Percentiles rank a stretch among this genome's conserved stretches.
Conservation (phyloP, 2,113 vertebrate species). For the Lepus americanus region DNA sequence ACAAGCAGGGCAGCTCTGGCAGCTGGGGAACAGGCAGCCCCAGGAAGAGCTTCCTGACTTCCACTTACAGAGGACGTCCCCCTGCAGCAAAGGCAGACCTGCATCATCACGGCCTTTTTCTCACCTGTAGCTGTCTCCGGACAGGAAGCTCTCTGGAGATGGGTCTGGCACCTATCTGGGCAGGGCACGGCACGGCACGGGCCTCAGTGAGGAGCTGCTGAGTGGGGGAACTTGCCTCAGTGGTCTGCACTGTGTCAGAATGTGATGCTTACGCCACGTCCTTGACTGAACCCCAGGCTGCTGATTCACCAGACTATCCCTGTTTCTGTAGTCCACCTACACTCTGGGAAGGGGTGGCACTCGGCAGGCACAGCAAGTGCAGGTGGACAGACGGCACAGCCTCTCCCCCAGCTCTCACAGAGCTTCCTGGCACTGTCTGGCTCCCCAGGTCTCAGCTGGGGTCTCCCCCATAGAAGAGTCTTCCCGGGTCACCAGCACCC, state of each 20-base stretch:
- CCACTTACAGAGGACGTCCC: not conserved
- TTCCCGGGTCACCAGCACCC: not conserved
- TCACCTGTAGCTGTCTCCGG: not conserved
- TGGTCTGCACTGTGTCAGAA: no score
- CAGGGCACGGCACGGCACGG: not conserved
- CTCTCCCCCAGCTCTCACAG: not conserved
- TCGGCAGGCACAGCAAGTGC: not conserved
- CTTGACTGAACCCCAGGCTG: not conserved
- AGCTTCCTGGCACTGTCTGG: not conserved
- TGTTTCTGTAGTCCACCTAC: not conserved
- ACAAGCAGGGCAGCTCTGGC: not conserved
- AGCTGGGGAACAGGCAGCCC: not conserved
- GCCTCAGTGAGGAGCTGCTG: not conserved
- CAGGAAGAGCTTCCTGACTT: not conserved
- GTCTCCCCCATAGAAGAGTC: not conserved
- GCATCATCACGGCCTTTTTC: not conserved
- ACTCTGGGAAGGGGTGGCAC: not conserved
- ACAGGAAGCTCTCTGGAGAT: not conserved
- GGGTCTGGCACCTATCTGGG: not conserved
- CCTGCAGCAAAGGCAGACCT: not conserved
- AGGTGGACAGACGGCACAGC: not conserved
- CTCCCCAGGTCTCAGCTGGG: not conserved
- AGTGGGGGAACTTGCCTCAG: not conserved
- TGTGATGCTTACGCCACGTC: not conserved
- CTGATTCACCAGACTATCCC: not conserved